phyloP scores from a whole-genome alignment of 2,797 vertebrate genomes.

The Crocodylus rhombifer region DNA sequence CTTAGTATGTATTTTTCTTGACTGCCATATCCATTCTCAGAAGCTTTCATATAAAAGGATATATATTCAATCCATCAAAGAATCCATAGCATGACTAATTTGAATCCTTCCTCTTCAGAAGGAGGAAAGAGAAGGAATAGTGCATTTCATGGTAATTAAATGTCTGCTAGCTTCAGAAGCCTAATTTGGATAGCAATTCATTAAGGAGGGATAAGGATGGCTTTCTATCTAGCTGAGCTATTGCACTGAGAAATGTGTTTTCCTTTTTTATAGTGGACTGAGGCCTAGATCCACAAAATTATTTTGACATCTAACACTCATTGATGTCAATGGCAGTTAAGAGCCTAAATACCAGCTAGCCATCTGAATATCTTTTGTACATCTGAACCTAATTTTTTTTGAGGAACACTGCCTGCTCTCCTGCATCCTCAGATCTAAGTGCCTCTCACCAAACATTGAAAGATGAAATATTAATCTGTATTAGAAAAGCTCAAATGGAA shows the following conservation, averaged over 20 bases:
- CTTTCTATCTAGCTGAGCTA: background rate
- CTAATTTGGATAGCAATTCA: slow-evolving; percentile 11
- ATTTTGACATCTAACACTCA: slow-evolving; percentile 38
- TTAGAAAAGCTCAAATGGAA: slow-evolving; percentile 33
- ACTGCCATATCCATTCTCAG: background rate
- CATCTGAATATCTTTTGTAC: slow-evolving; percentile 19
- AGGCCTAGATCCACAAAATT: background rate
- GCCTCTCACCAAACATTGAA: slow-evolving; percentile 26
- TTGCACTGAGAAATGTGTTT: background rate
- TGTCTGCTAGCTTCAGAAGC: slow-evolving; percentile 27
- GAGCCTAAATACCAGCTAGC: slow-evolving; percentile 2
- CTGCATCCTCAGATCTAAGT: slow-evolving; percentile 45
- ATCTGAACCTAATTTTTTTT: slow-evolving; percentile 54
- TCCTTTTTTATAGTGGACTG: background rate
- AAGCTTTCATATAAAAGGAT: background rate
- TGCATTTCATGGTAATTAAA: slow-evolving; percentile 32
- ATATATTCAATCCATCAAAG: background rate
- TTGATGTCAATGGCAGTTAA: slow-evolving; percentile 48
- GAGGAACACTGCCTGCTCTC: slow-evolving; percentile 39
- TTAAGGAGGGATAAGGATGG: slow-evolving; percentile 21
- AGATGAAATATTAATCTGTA: slow-evolving; percentile 36
- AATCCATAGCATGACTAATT: background rate
- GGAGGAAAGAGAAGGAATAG: slow-evolving; percentile 11
- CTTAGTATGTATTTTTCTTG: background rate
- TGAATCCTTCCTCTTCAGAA: slow-evolving; percentile 6